Base-by-base conservation (phyloP, 2,797 vertebrate species). In the Melanotaenia pygmaea region DNA sequence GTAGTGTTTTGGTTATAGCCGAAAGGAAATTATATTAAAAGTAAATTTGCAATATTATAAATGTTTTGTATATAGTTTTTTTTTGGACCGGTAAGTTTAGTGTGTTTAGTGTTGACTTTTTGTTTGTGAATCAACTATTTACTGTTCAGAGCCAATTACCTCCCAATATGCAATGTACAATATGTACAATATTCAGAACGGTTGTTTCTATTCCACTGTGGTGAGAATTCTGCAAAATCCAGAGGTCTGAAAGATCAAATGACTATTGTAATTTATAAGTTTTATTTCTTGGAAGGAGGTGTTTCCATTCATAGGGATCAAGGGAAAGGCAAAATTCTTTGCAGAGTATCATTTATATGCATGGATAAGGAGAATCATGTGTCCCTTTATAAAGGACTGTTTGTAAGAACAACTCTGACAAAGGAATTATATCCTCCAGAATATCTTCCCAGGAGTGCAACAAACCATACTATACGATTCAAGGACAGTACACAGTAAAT, bases 81-180 rank as follows among this genome's bases (percentile, higher is more conserved):
- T n/a, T n/a, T 64, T 34, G 14, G 56, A 1, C 26, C 8, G 35
- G 2, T 37, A 18, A 59, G 32, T 57, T 63, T 35, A 20, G 35
- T 45, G 40, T 54, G 10, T 57, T 77, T 59, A 12, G 6, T 50
- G 64, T 18, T 70, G 9, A 72, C 68, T 78, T 82, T 61, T 57
- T 35, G 7, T 82, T 83, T 26, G 80, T 82, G 45, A 83, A 82
- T 85, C 3, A 79, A 83, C 83, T 83, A 83, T 87, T 87, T 70
- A 83, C 22, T 14, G 24, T 12, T 26, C 2, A 16, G 28, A 12
- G 24, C 24, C 53, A 28, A 16, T 26, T 1, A 28, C 5, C 24
- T 16, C 13, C 13, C 28, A 28, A n/a, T 47, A 47, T 9, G 8
- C 43, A 43, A 43, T 40, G 38, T 40, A 40, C 3, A 45, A 45